Percentiles rank a stretch among this genome's conserved stretches.
Conservation (phyloP, 1,140 invertebrate species). For the Calephelis virginiensis region DNA sequence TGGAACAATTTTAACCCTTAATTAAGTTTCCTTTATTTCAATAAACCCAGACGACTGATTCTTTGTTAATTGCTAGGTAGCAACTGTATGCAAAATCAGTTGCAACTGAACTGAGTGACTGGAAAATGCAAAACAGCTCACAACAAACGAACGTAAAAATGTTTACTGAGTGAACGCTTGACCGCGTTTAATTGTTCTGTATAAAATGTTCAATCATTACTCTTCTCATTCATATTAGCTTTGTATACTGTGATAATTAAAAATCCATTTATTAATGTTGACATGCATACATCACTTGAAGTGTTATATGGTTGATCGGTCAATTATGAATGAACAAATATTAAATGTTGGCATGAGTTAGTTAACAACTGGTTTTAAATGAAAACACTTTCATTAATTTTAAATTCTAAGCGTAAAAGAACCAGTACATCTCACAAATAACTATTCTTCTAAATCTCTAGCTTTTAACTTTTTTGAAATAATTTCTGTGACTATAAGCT, state of each 20-base stretch:
- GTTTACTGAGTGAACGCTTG: constrained; percentile 47
- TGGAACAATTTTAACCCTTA: constrained; percentile 51
- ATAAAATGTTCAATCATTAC: constrained; percentile 46
- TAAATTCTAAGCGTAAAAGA: too few relatives aligned
- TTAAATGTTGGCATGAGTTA: neutral
- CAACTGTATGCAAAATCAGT: constrained; percentile 54
- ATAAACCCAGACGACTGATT: constrained; percentile 60
- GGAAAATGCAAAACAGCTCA: constrained; percentile 52
- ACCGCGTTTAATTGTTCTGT: constrained; percentile 58
- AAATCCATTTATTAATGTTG: constrained; percentile 44
- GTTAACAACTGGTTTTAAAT: too few relatives aligned
- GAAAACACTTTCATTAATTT: too few relatives aligned
- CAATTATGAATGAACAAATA: constrained; percentile 24
- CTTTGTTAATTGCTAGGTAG: constrained; percentile 64
- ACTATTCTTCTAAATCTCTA: too few relatives aligned
- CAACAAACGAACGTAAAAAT: constrained; percentile 48
- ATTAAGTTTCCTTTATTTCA: constrained; percentile 66
- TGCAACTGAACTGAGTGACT: constrained; percentile 41
- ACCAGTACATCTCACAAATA: too few relatives aligned
- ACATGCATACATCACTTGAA: constrained; percentile 16
- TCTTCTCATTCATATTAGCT: constrained; percentile 47
- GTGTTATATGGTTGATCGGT: constrained; percentile 36
- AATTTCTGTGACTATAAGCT: too few relatives aligned
- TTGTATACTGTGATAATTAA: constrained; percentile 49
- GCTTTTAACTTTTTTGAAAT: too few relatives aligned